Base-by-base conservation (phyloP, 2,113 vertebrate genomes). In the Gopherus evgoodei region DNA sequence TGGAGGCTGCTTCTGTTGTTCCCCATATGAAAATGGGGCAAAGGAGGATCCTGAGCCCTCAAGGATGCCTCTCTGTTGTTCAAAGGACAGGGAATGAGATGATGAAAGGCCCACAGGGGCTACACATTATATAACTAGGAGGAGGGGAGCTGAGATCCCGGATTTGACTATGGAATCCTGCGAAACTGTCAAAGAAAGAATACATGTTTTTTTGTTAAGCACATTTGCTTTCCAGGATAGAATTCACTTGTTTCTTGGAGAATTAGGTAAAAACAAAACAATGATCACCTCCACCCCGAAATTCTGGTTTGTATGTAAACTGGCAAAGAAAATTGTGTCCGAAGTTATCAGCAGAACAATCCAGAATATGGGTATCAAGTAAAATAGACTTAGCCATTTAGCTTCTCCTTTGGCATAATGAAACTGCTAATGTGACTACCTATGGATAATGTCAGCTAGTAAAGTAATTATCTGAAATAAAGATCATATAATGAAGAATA, bases 381-480 rank as follows among this genome's bases (percentile, higher is more conserved):
- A 44, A 90, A 83, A 91, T 27, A 92, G 12, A 89, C 29, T 90
- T 90, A 87, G 57, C 75, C 81, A 90, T 79, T 96, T 86, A 93
- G 19, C 47, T 56, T 94, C 65, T 52, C 38, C 72, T 84, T 59
- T 96, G 84, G 85, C 21, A 57, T 84, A 91, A 87, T 21, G 59
- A 96, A 92, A 75, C 47, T 35, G 31, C 21, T 79, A 87, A 14
- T 42, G 52, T 94, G 91, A 83, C 84, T 94, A 96, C 86, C 82
- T 87, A 22, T 65, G 72, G 72, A 84, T 93, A 93, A 88, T 72
- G 90, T 88, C 72, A 87, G 42, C 24, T 72, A 93, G 65, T 87
- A 95, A 93, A 87, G 47, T 56, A 96, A 93, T 96, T 84, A 92
- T 87, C 56, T 38, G 87, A 86, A 52, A 81, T 88, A 96, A 94